Conservation (phyloP, 2,113 vertebrate species). For the Labrus mixtus region DNA sequence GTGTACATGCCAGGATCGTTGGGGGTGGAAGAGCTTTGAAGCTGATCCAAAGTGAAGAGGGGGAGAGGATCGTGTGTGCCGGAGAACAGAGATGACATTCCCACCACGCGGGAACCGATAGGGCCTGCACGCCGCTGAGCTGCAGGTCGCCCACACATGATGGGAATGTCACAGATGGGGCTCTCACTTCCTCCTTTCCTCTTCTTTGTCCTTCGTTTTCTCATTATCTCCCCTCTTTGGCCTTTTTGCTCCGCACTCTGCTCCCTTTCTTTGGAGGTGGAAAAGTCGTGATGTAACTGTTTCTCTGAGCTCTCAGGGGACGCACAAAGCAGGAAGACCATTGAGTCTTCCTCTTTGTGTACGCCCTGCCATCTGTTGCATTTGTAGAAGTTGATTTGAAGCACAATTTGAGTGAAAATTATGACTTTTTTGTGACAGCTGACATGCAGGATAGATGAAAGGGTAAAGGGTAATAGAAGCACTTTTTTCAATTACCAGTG, state of each 20-base stretch:
- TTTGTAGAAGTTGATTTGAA: neutral
- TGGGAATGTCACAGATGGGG: slow-evolving; percentile 18
- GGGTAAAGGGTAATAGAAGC: neutral
- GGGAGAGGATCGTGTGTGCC: slow-evolving; percentile 24
- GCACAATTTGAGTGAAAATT: neutral
- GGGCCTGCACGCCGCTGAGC: neutral
- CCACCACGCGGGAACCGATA: slow-evolving; percentile 10
- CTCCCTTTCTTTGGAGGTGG: slow-evolving; percentile 26
- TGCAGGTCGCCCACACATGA: slow-evolving; percentile 17
- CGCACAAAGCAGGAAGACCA: slow-evolving; percentile 28
- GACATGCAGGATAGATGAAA: neutral
- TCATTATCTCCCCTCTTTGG: neutral
- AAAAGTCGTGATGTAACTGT: slow-evolving; percentile 18
- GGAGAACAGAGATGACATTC: slow-evolving; percentile 30
- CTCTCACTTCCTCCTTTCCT: neutral
- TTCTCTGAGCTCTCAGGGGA: slow-evolving; percentile 22
- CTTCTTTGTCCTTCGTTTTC: neutral
- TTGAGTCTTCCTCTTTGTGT: neutral
- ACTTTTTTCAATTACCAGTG: too few species aligned
- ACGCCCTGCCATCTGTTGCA: neutral
- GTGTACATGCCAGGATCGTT: slow-evolving; percentile 9
- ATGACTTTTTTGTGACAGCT: neutral
- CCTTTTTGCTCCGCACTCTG: slow-evolving; percentile 5
- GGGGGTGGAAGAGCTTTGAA: slow-evolving; percentile 65
- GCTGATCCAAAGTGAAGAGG: slow-evolving; percentile 67